Base-by-base conservation (phyloP, 2,888 invertebrate species). In the Germaria angustata region DNA sequence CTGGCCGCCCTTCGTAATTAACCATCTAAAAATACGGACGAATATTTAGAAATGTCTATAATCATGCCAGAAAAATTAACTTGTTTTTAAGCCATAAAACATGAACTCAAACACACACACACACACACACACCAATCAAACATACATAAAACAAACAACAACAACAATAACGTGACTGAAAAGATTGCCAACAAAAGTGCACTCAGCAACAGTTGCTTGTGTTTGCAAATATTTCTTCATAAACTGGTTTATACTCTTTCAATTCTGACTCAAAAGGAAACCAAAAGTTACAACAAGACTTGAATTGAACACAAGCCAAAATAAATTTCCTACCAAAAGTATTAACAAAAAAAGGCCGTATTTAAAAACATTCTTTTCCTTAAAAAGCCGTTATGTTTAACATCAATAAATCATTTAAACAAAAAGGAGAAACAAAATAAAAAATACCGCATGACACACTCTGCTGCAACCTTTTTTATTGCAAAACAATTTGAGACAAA, bases 391-490 rank as follows among this genome's bases (percentile, higher is more conserved):
- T 82, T 82, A 82, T 68, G 57, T 71, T 75, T 75, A 51, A 75
- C 79, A 79, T 79, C 53, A 75, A 82, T 82, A 82, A 82, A 82
- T 82, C 78, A 79, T 59, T 66, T 41, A 34, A 57, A 79, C 57
- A 68, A 59, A 66, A 20, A 11, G 7, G 1, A 17, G 28, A 22
- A 36, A 44, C 6, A n/a, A 20, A 75, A 28, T 24, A 32, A 17
- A 28, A 17, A n/a, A 32, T 5, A 20, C 11, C 55, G 65, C 65
- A 65, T 57, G 66, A 66, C 32, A 66, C 63, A 65, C 65, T n/a
- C n/a, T n/a, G n/a, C n/a, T 53, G 65, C 55, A 65, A 57, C 36
- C 17, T 49, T 46, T 65, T 15, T 41, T 44, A 20, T 39, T 24
- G 15, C n/a, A 20, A 59, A 36, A 20, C 8, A 17, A 32, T 28